Conservation (phyloP, 2,797 vertebrate species). For the Poeciliopsis gracilis region DNA sequence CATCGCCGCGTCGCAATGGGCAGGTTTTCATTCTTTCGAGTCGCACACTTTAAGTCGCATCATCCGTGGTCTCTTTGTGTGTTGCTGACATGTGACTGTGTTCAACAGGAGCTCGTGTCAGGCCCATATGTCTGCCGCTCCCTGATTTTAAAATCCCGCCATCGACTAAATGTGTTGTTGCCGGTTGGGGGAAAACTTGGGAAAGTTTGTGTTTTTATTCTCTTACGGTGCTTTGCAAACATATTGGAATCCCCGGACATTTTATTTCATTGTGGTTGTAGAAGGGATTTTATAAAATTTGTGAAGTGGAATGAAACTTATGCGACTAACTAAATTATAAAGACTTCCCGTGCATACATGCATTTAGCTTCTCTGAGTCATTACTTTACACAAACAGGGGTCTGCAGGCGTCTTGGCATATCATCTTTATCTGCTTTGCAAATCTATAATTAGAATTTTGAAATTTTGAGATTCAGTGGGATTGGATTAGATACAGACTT, state of each 20-base stretch:
- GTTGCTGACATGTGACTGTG: neutral
- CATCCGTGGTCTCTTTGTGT: neutral
- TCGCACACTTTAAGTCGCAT: neutral
- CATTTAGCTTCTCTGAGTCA: neutral
- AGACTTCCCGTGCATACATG: neutral
- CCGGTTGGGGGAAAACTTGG: slow-evolving; percentile 85
- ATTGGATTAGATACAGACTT: neutral
- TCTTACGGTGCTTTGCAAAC: neutral
- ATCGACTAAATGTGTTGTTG: slow-evolving; percentile 80
- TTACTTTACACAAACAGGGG: neutral
- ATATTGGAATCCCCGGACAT: neutral
- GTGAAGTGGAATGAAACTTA: neutral
- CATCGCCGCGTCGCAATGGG: slow-evolving; percentile 81
- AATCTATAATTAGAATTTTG: neutral
- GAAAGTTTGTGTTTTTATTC: slow-evolving; percentile 80
- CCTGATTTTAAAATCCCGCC: slow-evolving; percentile 79
- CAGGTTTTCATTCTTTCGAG: slow-evolving; percentile 63
- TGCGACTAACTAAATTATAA: neutral
- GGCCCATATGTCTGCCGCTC: slow-evolving; percentile 86
- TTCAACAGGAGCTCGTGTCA: slow-evolving; percentile 76
- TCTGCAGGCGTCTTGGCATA: neutral
- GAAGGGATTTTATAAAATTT: neutral
- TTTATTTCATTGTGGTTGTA: neutral
- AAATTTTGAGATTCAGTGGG: neutral
- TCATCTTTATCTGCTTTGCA: neutral